A percentile compares a stretch with the other conserved stretches of the same genome.
Conservation (phyloP, 1,140 invertebrate species). For the Monomorium pharaonis region DNA sequence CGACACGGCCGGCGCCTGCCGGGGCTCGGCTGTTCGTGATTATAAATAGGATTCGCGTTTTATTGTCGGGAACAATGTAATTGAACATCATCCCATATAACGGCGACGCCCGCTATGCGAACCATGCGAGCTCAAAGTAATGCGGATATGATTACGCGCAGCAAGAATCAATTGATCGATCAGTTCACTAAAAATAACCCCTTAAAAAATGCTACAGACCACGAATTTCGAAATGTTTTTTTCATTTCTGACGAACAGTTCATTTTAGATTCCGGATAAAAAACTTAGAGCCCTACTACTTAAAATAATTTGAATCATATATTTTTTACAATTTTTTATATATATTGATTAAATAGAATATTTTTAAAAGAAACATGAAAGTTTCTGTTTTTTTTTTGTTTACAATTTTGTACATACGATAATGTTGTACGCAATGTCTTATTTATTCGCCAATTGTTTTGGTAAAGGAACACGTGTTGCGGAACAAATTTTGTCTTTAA, state of each 20-base stretch:
- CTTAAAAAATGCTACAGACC: not conserved
- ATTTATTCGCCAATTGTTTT: not conserved
- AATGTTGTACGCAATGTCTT: not conserved
- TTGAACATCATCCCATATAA: slow-evolving; percentile 46
- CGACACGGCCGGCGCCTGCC: not conserved
- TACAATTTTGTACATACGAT: not conserved
- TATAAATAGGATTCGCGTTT: slow-evolving; percentile 72
- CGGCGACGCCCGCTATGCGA: not conserved
- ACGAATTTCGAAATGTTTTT: not conserved
- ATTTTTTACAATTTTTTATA: too few species aligned
- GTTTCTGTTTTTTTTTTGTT: not conserved
- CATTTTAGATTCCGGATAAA: too few species aligned
- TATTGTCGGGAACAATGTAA: slow-evolving; percentile 61
- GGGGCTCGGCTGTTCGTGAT: slow-evolving; percentile 57
- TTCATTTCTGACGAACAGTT: not conserved
- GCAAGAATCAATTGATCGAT: not conserved
- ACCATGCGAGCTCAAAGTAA: not conserved
- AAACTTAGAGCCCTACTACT: not conserved
- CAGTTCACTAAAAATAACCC: slow-evolving; percentile 6
- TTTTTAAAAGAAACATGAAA: not conserved
- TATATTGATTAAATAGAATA: too few species aligned
- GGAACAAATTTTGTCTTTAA: slow-evolving; percentile 15
- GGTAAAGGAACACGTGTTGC: not conserved
- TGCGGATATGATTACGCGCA: not conserved
- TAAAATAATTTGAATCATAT: slow-evolving; percentile 1